phyloP scores from a whole-genome alignment of 2,888 invertebrate species.

The Silvanus unidentatus region DNA sequence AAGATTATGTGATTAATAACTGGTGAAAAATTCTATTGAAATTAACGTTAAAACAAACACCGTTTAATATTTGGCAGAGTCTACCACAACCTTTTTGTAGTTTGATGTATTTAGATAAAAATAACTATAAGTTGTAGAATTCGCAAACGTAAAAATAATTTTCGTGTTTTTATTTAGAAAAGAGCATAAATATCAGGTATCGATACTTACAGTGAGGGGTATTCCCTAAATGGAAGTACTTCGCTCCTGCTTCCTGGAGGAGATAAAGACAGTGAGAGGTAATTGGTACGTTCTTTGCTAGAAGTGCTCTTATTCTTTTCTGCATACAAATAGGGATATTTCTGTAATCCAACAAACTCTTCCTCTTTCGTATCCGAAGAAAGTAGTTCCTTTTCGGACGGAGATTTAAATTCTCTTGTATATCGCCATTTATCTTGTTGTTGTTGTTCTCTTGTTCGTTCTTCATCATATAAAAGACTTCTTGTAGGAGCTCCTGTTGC shows the following conservation, averaged over 20 bases:
- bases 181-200: no score
- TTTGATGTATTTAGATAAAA: no score
- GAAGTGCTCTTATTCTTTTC: slow-evolving; percentile 20
- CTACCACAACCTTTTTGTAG: no score
- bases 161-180: no score
- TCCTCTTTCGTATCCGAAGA: not conserved
- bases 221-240: slow-evolving; percentile 29
- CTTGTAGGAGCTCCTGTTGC: slow-evolving; percentile 12
- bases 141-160: no score
- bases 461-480: slow-evolving; percentile 2
- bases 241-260: slow-evolving; percentile 34
- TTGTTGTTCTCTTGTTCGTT: slow-evolving; percentile 10
- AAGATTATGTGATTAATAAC: no score
- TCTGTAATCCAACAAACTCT: slow-evolving; percentile 13
- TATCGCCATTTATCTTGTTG: slow-evolving; percentile 22
- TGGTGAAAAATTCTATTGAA: no score
- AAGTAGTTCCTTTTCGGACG: slow-evolving; percentile 22
- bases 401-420: slow-evolving; percentile 24
- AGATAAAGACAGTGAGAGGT: slow-evolving; percentile 39
- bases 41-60: no score
- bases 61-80: no score
- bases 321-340: slow-evolving; percentile 19
- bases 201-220: slow-evolving; percentile 33
- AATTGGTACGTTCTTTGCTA: slow-evolving; percentile 33
- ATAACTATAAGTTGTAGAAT: no score